phyloP scores from a whole-genome alignment of 2,888 invertebrate genomes.

The Ichneumon xanthorius region DNA sequence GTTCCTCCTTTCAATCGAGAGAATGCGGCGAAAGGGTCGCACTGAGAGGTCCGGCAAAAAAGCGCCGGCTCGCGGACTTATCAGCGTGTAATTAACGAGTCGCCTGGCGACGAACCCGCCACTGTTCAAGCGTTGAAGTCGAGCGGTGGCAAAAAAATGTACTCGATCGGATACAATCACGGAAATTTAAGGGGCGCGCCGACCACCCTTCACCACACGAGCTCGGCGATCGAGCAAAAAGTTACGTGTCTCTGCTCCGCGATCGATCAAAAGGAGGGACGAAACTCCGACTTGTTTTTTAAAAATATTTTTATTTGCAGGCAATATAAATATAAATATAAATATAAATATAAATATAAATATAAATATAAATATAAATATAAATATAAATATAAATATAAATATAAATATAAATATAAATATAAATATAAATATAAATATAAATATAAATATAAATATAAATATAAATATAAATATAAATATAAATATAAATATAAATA shows the following conservation, averaged over 20 bases:
- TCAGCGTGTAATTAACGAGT: slow-evolving; percentile 79
- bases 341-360: no score
- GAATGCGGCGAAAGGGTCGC: slow-evolving; percentile 32
- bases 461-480: no score
- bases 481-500: no score
- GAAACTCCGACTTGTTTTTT: neutral
- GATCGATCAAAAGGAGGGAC: slow-evolving; percentile 8
- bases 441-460: no score
- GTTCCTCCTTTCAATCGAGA: slow-evolving; percentile 49
- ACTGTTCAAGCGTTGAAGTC: slow-evolving; percentile 42
- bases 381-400: no score
- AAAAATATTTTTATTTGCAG: neutral
- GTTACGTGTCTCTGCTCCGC: slow-evolving; percentile 39
- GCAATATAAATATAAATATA: no score
- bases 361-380: no score
- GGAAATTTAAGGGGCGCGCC: slow-evolving; percentile 76
- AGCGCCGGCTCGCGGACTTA: slow-evolving; percentile 69
- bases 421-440: no score
- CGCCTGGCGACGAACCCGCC: slow-evolving; percentile 70
- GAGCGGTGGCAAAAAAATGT: slow-evolving; percentile 72
- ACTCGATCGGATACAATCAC: slow-evolving; percentile 77
- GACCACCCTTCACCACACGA: slow-evolving; percentile 67
- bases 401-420: no score
- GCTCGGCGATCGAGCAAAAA: slow-evolving; percentile 74
- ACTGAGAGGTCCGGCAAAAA: slow-evolving; percentile 31